Evolutionary conservation across 1,140 invertebrate species (phyloP).

Genomic region (Trichonephila inaurata): DNA sequence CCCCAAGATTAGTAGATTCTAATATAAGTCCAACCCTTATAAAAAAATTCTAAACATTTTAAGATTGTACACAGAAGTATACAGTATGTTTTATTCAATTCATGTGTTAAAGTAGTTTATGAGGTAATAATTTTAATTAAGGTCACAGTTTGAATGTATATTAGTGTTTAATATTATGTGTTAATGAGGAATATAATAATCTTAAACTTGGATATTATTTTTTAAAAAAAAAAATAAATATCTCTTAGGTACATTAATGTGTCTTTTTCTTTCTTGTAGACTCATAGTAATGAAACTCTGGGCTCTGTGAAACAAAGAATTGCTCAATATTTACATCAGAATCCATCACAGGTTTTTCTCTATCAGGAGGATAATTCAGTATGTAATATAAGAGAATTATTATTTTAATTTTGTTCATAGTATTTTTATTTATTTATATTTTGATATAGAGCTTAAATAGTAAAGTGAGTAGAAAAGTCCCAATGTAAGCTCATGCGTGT

Average conservation of each 20-base stretch:
- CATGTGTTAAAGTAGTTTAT: too few species aligned
- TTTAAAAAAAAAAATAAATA: background rate
- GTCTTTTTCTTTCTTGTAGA: constrained; percentile 77
- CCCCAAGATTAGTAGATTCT: too few species aligned
- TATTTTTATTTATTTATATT: too few species aligned
- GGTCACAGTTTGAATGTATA: background rate
- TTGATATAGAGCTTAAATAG: too few species aligned
- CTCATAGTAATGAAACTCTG: constrained; percentile 82
- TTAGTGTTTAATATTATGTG: background rate
- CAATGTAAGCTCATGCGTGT: too few species aligned
- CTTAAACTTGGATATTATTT: background rate
- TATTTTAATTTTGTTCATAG: too few species aligned
- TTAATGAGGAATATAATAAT: background rate
- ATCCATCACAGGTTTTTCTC: constrained; percentile 81
- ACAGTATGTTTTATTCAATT: too few species aligned
- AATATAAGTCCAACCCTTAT: too few species aligned
- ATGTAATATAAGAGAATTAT: constrained; percentile 53
- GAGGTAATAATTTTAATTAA: background rate
- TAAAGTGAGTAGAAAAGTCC: too few species aligned
- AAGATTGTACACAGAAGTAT: too few species aligned
- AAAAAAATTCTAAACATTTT: too few species aligned
- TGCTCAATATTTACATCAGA: constrained; percentile 79
- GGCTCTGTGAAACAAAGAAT: constrained; percentile 81
- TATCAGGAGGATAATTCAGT: constrained; percentile 81
- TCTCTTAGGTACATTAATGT: background rate